phyloP scores from a whole-genome alignment of 2,797 vertebrate species.

The Lindbergichthys nudifrons region DNA sequence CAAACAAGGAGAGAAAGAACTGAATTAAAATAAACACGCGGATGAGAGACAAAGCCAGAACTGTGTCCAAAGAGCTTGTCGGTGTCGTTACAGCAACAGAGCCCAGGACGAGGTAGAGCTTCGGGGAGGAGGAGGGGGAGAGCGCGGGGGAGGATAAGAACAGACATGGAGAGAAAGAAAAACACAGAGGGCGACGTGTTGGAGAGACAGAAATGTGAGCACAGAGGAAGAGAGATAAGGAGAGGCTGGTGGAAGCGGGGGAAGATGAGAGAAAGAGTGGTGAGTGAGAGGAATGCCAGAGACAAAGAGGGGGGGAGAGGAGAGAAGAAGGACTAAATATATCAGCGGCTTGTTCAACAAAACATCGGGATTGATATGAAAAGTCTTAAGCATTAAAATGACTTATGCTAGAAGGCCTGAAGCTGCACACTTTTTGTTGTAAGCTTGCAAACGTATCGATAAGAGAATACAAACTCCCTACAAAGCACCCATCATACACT shows the following conservation, averaged over 20 bases:
- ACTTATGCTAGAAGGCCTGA: constrained; percentile 17
- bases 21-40: constrained; percentile 4
- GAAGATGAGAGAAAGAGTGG: constrained; percentile 67
- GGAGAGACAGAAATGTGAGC: constrained; percentile 73
- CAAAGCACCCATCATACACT: constrained; percentile 14
- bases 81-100: constrained; percentile 41
- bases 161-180: constrained; percentile 60
- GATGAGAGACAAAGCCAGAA: constrained; percentile 33
- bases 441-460: constrained; percentile 32
- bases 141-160: constrained; percentile 55
- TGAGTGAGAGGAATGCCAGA: constrained; percentile 75
- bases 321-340: constrained; percentile 51
- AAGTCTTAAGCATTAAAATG: constrained; percentile 8
- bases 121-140: constrained; percentile 26
- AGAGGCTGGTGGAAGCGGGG: constrained; percentile 61
- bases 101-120: constrained; percentile 39
- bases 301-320: constrained; percentile 59
- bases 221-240: constrained; percentile 75
- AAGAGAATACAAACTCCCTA: constrained; percentile 22
- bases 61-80: constrained; percentile 53
- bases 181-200: constrained; percentile 63
- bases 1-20: constrained; percentile 7
- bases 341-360: constrained; percentile 57
- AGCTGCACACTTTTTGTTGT: constrained; percentile 18
- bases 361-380: constrained; percentile 29